Conservation (phyloP, 2,888 invertebrate species). For the Morpho achilles region DNA sequence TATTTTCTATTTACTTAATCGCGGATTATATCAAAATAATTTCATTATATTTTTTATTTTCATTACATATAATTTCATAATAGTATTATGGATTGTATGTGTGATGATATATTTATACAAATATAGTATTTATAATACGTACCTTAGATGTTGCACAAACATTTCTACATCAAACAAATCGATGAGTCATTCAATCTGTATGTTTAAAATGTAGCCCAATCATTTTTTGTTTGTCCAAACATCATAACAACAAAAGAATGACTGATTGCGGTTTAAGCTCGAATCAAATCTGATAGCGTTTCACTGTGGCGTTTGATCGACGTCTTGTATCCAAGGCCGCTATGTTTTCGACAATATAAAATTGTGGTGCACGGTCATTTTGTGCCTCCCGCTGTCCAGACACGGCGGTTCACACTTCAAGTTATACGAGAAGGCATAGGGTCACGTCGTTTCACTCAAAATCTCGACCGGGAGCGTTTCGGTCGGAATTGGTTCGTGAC, state of each 20-base stretch:
- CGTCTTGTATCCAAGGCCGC: conserved; percentile 61
- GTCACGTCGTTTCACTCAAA: conserved; percentile 75
- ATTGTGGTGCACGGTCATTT: conserved; percentile 40
- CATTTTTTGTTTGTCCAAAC: conserved; percentile 34
- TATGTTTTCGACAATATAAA: conserved; percentile 41
- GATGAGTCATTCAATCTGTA: conserved; percentile 27
- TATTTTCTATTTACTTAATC: too few relatives aligned
- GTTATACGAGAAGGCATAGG: conserved; percentile 56
- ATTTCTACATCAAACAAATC: conserved; percentile 7
- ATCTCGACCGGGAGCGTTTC: conserved; percentile 68
- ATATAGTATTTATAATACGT: too few relatives aligned
- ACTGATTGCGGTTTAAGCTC: conserved; percentile 51
- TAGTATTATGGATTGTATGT: too few relatives aligned
- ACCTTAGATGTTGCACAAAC: conserved; percentile 8
- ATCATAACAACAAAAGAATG: conserved; percentile 46
- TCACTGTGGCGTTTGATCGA: conserved; percentile 67
- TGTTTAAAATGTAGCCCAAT: conserved; percentile 26
- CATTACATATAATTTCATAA: too few relatives aligned
- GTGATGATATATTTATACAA: too few relatives aligned
- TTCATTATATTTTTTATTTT: too few relatives aligned
- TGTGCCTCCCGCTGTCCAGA: conserved; percentile 68
- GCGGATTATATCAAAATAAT: too few relatives aligned
- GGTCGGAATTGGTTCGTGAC: conserved; percentile 75
- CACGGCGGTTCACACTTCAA: conserved; percentile 73
- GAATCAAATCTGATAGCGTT: conserved; percentile 41